phyloP scores from a whole-genome alignment of 2,113 vertebrate genomes.

The Salminus brasiliensis region DNA sequence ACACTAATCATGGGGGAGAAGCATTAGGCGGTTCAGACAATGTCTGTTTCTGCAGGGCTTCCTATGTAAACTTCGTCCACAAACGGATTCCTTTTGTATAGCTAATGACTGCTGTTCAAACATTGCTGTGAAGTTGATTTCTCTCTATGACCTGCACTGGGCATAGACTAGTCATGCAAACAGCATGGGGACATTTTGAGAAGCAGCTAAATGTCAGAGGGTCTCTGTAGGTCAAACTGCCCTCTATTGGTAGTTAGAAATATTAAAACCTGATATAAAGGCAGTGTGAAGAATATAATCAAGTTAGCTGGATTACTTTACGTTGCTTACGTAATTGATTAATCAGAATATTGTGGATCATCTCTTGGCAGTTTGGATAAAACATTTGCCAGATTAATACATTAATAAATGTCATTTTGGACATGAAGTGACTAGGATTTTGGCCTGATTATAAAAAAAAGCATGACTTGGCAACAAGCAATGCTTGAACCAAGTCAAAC shows the following conservation, averaged over 20 bases:
- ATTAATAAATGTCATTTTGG: too few species aligned
- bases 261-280: not conserved
- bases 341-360: too few species aligned
- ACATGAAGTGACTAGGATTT: too few species aligned
- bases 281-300: not conserved
- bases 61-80: not conserved
- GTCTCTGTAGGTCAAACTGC: slow-evolving; percentile 33
- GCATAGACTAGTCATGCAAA: not conserved
- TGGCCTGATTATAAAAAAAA: too few species aligned
- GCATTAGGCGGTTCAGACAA: slow-evolving; percentile 9
- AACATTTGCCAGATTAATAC: too few species aligned
- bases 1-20: slow-evolving; percentile 8
- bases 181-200: not conserved
- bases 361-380: too few species aligned
- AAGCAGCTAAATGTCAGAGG: not conserved
- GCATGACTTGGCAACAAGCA: too few species aligned
- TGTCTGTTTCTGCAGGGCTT: not conserved
- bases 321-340: too few species aligned
- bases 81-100: not conserved
- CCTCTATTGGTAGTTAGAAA: slow-evolving; percentile 49
- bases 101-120: slow-evolving; percentile 10
- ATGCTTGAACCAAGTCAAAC: too few species aligned
- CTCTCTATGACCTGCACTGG: not conserved
- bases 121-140: not conserved
- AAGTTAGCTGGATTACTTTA: not conserved